Conservation (phyloP, 2,797 vertebrate species). For the Sciurus carolinensis region DNA sequence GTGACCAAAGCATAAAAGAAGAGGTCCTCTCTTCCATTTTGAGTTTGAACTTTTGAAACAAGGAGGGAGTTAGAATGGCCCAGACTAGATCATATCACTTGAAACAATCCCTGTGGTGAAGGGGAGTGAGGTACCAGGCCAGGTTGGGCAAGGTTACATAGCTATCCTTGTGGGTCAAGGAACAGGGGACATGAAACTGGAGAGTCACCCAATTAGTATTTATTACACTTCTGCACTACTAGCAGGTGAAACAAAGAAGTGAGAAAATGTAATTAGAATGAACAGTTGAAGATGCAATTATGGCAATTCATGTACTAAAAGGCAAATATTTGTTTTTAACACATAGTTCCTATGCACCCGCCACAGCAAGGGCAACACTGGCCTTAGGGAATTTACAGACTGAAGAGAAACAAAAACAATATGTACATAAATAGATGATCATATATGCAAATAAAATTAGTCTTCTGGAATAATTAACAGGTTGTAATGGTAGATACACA, state of each 20-base stretch:
- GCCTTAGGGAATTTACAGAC: background rate
- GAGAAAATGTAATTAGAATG: background rate
- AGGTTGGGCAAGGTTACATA: background rate
- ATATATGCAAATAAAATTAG: background rate
- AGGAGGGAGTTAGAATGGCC: background rate
- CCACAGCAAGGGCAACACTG: background rate
- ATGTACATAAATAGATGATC: background rate
- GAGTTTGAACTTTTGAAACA: conserved; percentile 47
- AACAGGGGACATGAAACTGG: background rate
- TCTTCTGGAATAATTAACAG: background rate
- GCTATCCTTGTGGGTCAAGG: background rate
- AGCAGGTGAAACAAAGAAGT: background rate
- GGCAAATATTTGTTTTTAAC: background rate
- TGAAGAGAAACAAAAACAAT: background rate
- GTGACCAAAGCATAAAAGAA: background rate
- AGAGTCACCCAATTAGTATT: background rate
- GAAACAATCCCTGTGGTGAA: background rate
- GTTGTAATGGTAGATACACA: background rate
- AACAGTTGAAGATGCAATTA: background rate
- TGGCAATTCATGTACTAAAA: background rate
- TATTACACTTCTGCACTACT: background rate
- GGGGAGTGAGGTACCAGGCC: background rate
- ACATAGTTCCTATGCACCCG: background rate
- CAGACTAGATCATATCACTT: background rate
- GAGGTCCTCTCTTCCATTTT: background rate